Evolutionary conservation across 2,888 invertebrate species (phyloP).

Genomic region (Azorinus chamasolen): DNA sequence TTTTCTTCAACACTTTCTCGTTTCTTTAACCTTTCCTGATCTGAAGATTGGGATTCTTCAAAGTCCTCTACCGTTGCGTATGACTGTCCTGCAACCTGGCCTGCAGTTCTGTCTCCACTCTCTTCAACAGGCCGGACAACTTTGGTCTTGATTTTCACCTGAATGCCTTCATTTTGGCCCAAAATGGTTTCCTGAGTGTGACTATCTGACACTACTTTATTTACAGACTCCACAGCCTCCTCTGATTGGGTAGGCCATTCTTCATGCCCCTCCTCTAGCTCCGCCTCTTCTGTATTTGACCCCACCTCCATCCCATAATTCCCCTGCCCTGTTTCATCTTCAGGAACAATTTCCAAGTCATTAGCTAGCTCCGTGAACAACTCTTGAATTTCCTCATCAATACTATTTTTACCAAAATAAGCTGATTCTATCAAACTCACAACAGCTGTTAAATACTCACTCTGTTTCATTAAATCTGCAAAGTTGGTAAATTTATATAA

Average conservation of each 20-base stretch:
- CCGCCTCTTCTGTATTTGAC: not conserved
- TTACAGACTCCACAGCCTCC: not conserved
- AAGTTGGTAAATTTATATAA: constrained; percentile 79
- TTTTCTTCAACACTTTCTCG: not conserved
- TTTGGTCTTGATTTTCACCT: constrained; percentile 23
- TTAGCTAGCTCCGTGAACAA: constrained; percentile 69
- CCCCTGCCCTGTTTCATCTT: constrained; percentile 12
- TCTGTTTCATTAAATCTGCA: constrained; percentile 63
- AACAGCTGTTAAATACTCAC: constrained; percentile 76
- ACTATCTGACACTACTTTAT: not conserved
- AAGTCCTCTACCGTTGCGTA: constrained; percentile 20
- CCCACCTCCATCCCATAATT: constrained; percentile 2
- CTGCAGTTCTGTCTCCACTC: too few species aligned
- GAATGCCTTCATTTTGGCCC: constrained; percentile 16
- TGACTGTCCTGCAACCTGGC: constrained; percentile 2
- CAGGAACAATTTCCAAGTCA: constrained; percentile 61
- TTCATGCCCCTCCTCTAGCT: not conserved
- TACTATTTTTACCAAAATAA: constrained; percentile 67
- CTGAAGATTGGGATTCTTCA: constrained; percentile 1
- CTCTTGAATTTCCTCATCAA: constrained; percentile 63
- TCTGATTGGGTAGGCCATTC: constrained; percentile 5
- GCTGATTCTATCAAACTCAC: constrained; percentile 77
- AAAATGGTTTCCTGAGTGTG: not conserved
- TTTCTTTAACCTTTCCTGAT: not conserved
- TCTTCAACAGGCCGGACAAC: constrained; percentile 13